Evolutionary conservation across 2,888 invertebrate species (phyloP), one percentile per base, ranked within the genome.

Genomic region (Tinea trinotella): DNA sequence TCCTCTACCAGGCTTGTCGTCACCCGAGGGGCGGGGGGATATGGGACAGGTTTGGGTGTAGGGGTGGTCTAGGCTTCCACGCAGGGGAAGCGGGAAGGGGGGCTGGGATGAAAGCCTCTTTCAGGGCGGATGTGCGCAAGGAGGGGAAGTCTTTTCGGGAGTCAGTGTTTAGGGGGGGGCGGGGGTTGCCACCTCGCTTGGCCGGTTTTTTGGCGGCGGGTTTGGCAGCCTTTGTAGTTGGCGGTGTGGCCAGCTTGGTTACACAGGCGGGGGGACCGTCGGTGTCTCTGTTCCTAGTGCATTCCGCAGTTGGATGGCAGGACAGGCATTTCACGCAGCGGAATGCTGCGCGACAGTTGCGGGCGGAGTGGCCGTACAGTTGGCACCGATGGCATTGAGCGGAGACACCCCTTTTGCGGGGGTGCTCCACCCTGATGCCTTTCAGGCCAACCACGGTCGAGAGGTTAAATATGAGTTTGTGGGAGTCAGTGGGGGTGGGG

Each of bases 371-470:
- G 10, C 52, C 52, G 15, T 53, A 53, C 2, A 53, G 19, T 35
- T 53, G 52, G 35, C 52, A 53, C 9, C 52, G 17, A 12, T 53
- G 52, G 35, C 52, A 53, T 19, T 53, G 35, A 6, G 17, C 34
- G 13, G 18, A 18, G 2, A n/a, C 10, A 1, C n/a, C 6, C 10
- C 17, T 1, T 30, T 52, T 20, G 10, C 12, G 17, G 17, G 52
- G 52, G 4, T 12, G 3, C 34, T 52, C 52, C 9, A 52, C 52
- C 6, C n/a, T 2, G 2, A 18, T 4, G n/a, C n/a, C n/a, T 3
- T 15, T 12, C 6, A 18, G 19, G 2, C 20, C 18, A n/a, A 19
- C 7, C 3, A 36, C 36, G 10, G 10, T 6, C 5, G 3, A 4
- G 36, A 36, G 10, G 17, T 3, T 15, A 13, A 12, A 40, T 6